These are phyloP conservation scores for Drosophila nikananu DNA, from an alignment of 1,140 invertebrate species.

Conservation along the genomic window DNA sequence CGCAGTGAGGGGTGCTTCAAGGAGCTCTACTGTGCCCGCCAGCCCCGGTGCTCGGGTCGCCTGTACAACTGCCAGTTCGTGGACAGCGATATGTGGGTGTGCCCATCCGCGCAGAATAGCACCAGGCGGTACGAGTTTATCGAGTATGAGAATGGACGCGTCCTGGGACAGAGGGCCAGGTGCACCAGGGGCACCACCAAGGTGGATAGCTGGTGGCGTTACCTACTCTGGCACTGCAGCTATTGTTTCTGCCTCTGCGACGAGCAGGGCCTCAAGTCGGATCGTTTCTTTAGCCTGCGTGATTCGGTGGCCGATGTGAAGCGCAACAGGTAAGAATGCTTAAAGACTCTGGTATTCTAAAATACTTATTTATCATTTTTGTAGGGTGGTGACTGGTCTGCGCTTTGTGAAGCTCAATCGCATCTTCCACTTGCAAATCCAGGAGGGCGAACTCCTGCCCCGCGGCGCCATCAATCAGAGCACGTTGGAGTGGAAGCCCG, in stretches of 20 bases:
- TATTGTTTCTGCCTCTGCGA: slow-evolving; percentile 96
- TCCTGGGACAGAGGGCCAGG: slow-evolving; percentile 87
- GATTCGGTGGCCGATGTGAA: slow-evolving; percentile 88
- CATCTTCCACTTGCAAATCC: slow-evolving; percentile 93
- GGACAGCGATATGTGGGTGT: slow-evolving; percentile 94
- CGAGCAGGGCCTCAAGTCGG: slow-evolving; percentile 89
- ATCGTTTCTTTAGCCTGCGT: slow-evolving; percentile 92
- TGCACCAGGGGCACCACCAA: slow-evolving; percentile 89
- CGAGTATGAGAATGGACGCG: slow-evolving; percentile 92
- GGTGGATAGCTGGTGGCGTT: slow-evolving; percentile 94
- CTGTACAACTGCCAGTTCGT: slow-evolving; percentile 92
- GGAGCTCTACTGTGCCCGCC: slow-evolving; percentile 89
- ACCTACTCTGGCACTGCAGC: slow-evolving; percentile 94
- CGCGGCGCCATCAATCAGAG: slow-evolving; percentile 88
- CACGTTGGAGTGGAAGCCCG: slow-evolving; percentile 88
- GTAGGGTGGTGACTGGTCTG: slow-evolving; percentile 92
- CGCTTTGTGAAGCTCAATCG: slow-evolving; percentile 90
- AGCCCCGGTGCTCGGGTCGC: slow-evolving; percentile 90
- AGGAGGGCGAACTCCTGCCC: slow-evolving; percentile 89
- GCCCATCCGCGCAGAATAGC: slow-evolving; percentile 87
- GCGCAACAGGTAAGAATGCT: slow-evolving; percentile 89
- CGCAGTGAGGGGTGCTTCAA: slow-evolving; percentile 90
- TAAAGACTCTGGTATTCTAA: not conserved
- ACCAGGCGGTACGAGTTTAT: slow-evolving; percentile 92
- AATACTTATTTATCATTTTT: not conserved